Evolutionary conservation across 1,140 invertebrate species (phyloP).

Genomic region (Saccostrea cuccullata): DNA sequence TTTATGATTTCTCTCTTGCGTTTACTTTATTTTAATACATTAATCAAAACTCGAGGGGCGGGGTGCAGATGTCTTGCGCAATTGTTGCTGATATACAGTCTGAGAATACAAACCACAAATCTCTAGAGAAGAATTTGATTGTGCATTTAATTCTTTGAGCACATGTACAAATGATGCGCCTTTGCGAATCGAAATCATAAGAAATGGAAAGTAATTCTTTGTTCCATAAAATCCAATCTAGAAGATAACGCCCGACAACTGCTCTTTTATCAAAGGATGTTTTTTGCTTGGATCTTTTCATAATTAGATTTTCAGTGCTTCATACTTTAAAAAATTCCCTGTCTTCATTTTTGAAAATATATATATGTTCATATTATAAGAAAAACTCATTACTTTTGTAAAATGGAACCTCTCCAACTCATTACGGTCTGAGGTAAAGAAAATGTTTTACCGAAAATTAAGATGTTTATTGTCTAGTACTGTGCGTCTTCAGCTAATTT

Average conservation of each 20-base stretch:
- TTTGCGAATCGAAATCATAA: neutral
- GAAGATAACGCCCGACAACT: neutral
- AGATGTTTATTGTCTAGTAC: too few species aligned
- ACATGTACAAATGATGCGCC: neutral
- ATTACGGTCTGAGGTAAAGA: too few species aligned
- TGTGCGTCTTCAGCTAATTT: too few species aligned
- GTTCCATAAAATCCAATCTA: neutral
- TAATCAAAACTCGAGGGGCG: neutral
- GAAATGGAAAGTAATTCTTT: neutral
- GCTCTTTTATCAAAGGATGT: constrained; percentile 5
- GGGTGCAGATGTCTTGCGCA: neutral
- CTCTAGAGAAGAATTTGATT: neutral
- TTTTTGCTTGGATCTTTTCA: neutral
- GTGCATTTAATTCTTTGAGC: neutral
- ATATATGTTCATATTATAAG: too few species aligned
- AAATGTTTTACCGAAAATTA: too few species aligned
- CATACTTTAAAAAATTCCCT: neutral
- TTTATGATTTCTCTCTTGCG: too few species aligned
- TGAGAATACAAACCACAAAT: neutral
- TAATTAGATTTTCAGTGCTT: neutral
- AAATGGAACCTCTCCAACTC: too few species aligned
- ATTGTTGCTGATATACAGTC: neutral
- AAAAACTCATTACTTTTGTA: too few species aligned
- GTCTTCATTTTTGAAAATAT: too few species aligned
- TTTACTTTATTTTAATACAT: neutral